Evolutionary conservation across 2,113 vertebrate species (phyloP).

Genomic region (Plestiodon gilberti): DNA sequence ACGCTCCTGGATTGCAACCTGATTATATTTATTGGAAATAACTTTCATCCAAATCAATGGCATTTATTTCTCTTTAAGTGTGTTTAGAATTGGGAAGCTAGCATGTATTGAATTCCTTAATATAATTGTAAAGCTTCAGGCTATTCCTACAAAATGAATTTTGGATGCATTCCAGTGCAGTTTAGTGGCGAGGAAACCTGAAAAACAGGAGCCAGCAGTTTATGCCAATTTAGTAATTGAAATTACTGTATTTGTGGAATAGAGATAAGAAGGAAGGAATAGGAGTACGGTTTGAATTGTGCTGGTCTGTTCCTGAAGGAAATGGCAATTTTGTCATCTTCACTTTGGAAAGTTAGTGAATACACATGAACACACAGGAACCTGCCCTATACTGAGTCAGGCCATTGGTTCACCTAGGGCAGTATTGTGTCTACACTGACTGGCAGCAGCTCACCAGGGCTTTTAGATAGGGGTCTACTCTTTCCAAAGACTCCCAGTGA

Average conservation of each 20-base stretch:
- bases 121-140: neutral
- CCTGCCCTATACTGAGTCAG: no score
- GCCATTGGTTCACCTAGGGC: no score
- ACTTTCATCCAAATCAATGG: neutral
- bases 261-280: neutral
- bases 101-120: neutral
- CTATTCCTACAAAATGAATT: neutral
- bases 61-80: neutral
- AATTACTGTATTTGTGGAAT: neutral
- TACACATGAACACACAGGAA: no score
- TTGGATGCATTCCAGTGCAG: neutral
- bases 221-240: neutral
- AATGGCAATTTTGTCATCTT: neutral
- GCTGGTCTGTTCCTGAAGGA: neutral
- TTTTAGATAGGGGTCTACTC: no score
- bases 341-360: neutral
- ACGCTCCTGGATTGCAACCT: neutral
- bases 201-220: neutral
- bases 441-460: no score
- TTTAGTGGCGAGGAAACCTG: neutral
- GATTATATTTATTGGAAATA: neutral
- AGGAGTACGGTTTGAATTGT: neutral
- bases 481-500: neutral
- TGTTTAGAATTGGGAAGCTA: neutral
- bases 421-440: no score